Conservation (phyloP, 2,888 invertebrate genomes). For the Sphecodes monilicornis region DNA sequence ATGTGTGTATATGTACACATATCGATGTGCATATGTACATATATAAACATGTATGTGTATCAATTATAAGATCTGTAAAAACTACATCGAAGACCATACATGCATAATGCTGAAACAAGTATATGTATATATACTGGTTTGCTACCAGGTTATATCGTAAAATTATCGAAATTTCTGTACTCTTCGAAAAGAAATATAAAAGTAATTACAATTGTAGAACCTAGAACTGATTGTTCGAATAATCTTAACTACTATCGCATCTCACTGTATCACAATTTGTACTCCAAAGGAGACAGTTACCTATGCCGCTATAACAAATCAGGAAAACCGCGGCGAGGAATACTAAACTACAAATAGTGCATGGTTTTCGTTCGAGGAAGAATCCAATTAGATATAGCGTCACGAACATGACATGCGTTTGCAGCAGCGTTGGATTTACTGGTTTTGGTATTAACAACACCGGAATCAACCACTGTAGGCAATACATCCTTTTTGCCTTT, state of each 20-base stretch:
- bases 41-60: conserved; percentile 18
- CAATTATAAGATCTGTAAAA: conserved; percentile 18
- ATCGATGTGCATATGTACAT: not conserved
- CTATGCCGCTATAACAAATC: conserved; percentile 98
- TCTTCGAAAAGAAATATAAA: conserved; percentile 27
- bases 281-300: conserved; percentile 97
- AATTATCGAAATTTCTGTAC: conserved; percentile 24
- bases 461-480: conserved; percentile 98
- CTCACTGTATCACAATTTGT: conserved; percentile 89
- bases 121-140: conserved; percentile 5
- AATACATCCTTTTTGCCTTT: conserved; percentile 90
- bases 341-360: conserved; percentile 98
- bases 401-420: conserved; percentile 99
- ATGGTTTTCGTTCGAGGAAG: conserved; percentile 98
- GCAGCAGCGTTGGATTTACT: conserved; percentile 96
- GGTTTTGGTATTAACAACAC: conserved; percentile 99
- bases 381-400: conserved; percentile 98
- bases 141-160: conserved; percentile 3
- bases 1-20: conserved; percentile 24
- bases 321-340: conserved; percentile 97
- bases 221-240: conserved; percentile 20
- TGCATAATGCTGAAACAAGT: conserved; percentile 2
- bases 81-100: conserved; percentile 22
- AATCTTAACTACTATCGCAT: conserved; percentile 78
- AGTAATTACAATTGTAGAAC: conserved; percentile 20